Evolutionary conservation across 2,797 vertebrate genomes (phyloP), one percentile per base, ranked within the genome.

Genomic region (Coreius guichenoti): DNA sequence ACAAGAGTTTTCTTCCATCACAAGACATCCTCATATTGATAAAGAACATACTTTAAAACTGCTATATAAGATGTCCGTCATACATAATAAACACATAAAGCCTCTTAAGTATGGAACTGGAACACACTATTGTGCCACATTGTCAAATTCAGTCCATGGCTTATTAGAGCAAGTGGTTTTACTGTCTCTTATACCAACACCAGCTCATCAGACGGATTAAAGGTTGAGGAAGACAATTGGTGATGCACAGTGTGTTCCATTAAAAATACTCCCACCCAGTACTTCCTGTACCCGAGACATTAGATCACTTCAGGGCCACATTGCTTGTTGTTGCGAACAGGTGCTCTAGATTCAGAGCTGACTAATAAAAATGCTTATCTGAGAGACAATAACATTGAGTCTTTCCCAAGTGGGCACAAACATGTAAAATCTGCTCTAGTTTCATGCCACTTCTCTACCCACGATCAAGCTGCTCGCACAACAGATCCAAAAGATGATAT

Each of bases 181-280:
- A 56, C 26, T 8, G 23, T 68, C 21, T 87, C 23, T 79, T 69
- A 69, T 11, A 81, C 56, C 47, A 68, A 73, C 29, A 33, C 63
- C 56, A 81, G 87, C 43, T 81, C 51, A 86, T 70, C 54, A 70
- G 65, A 70, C 56, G 12, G 65, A 43, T 79, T 77, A 3, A 76
- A 81, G 88, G 81, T 54, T 36, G 54, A 89, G 89, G 86, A 91
- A 87, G 89, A 91, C 87, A 33, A 84, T 89, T 79, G 85, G 76
- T 76, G 72, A 84, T 86, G 87, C 58, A 89, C 82, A 88, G 80
- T 90, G 85, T 88, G 81, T 86, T 88, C 86, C 86, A 82, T 86
- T 86, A 80, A 80, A 82, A 86, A 43, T 16, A 45, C 56, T 81
- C 72, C 81, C 78, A 80, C 33, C 61, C 73, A 68, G 77, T 26